Base-by-base conservation (phyloP, 2,888 invertebrate genomes). In the Syrista parreyssii region DNA sequence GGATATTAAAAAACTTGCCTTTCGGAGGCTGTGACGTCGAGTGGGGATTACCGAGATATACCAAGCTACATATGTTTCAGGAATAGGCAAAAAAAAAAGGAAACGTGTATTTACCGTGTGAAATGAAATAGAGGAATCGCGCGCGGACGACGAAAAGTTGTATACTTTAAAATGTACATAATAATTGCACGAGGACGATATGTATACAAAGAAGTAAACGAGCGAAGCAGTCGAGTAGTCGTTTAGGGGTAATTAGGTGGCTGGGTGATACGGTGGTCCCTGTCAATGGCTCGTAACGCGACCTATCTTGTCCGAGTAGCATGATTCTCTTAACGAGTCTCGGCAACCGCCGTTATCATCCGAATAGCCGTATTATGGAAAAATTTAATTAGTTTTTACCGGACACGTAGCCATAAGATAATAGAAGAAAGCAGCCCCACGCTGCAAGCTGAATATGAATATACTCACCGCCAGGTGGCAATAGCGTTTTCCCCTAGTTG, bases 321-420 rank as follows among this genome's bases (percentile, higher is more conserved):
- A 76, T 75, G 75, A 78, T 76, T 77, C 74, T 79, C 34, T 69
- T 76, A 81, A 81, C 68, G 77, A 78, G 72, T 77, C 69, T 74
- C 78, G 74, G 82, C 78, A 83, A 80, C 78, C 81, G 78, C 75
- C 81, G 81, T 85, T 85, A 86, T 86, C 87, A 84, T 86, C 82
- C 79, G 80, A 85, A 86, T 85, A 80, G 80, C 82, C 82, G 80
- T 84, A 85, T 86, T 85, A 85, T 81, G 83, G 83, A 85, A 84
- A 87, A 87, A 87, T 87, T 86, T 88, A 88, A 89, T 89, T 87
- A 87, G 84, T 82, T 86, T 87, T 84, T 83, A 80, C 80, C 76
- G 77, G 75, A 79, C 82, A 82, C 83, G 81, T 78, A 77, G 79
- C 80, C 77, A 69, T 68, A 77, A 83, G 86, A 84, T 88, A 86